These are phyloP conservation scores for Thamnophis elegans DNA, from an alignment of 2,797 vertebrate genomes.

Conservation along the genomic window DNA sequence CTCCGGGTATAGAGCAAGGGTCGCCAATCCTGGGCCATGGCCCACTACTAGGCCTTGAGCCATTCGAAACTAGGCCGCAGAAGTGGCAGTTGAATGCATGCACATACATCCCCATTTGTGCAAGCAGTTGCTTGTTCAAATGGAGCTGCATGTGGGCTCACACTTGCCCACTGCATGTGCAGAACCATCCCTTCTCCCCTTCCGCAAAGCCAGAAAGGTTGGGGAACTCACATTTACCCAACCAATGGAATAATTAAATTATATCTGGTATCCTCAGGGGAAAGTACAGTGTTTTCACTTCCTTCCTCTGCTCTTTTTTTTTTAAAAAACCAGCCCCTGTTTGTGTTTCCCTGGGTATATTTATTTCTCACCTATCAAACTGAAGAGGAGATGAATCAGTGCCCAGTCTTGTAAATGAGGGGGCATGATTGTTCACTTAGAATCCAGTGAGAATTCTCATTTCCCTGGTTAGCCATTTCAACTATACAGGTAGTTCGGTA, in stretches of 20 bases:
- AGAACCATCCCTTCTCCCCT: too few relatives aligned
- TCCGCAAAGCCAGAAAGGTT: too few relatives aligned
- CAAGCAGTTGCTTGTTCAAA: too few relatives aligned
- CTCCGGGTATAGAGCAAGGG: too few relatives aligned
- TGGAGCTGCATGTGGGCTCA: too few relatives aligned
- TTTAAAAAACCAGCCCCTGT: not conserved
- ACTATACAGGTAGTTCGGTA: not conserved
- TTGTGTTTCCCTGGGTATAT: not conserved
- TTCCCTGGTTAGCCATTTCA: not conserved
- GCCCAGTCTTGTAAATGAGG: not conserved
- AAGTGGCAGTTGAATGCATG: too few relatives aligned
- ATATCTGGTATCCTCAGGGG: not conserved
- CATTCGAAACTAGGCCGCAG: too few relatives aligned
- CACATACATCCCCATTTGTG: too few relatives aligned
- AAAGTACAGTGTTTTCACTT: not conserved
- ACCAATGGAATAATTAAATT: not conserved
- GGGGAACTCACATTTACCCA: not conserved
- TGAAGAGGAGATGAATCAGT: not conserved
- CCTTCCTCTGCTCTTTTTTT: not conserved
- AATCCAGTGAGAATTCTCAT: not conserved
- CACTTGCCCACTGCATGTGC: too few relatives aligned
- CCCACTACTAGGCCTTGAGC: too few relatives aligned
- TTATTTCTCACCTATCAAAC: not conserved
- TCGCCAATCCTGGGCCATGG: fast-evolving
- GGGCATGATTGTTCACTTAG: not conserved